These are phyloP conservation scores for Lumbricus terrestris DNA, from an alignment of 2,888 invertebrate species.

Conservation along the genomic window DNA sequence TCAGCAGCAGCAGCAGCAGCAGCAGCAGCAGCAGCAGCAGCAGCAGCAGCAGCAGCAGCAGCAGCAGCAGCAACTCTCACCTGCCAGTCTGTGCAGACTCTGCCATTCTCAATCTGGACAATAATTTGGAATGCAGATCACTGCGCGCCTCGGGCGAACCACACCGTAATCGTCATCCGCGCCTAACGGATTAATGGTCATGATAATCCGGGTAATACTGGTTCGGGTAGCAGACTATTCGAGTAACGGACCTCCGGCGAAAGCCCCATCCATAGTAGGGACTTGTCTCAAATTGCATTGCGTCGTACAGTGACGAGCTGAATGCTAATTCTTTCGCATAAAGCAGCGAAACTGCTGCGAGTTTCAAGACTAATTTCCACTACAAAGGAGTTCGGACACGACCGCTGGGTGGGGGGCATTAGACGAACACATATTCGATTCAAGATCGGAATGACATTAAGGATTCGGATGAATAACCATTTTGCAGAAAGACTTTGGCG, in stretches of 20 bases:
- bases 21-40: no score
- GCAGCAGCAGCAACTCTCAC: no score
- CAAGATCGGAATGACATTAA: neutral
- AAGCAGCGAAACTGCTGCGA: neutral
- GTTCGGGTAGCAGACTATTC: neutral
- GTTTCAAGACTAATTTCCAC: neutral
- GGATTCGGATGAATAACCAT: neutral
- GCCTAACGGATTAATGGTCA: conserved; percentile 18
- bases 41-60: no score
- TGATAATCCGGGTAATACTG: conserved; percentile 6
- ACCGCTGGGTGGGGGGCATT: neutral
- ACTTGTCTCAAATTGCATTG: conserved; percentile 16
- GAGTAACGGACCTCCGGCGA: neutral
- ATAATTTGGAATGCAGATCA: neutral
- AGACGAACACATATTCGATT: neutral
- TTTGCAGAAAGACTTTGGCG: neutral
- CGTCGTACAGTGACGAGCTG: neutral
- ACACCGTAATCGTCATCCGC: neutral
- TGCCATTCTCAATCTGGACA: neutral
- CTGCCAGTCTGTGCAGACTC: neutral
- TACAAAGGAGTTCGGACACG: neutral
- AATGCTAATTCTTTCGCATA: neutral
- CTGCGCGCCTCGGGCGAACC: conserved; percentile 3
- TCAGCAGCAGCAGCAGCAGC: no score
- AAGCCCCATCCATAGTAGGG: neutral